Conservation (phyloP, 1,140 invertebrate species). For the Apocrypta bakeri region DNA sequence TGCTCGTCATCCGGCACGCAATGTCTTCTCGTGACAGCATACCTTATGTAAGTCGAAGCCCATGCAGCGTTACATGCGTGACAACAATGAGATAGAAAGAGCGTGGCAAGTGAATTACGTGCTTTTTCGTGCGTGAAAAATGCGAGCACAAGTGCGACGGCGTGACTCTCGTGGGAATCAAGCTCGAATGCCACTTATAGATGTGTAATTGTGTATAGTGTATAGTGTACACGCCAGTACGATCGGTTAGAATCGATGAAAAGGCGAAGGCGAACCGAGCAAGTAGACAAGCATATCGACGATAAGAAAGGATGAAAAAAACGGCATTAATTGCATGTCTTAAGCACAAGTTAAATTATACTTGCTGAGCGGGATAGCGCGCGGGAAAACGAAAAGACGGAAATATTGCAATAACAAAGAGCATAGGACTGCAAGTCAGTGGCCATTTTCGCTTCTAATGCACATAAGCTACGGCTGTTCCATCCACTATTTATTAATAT, state of each 20-base stretch:
- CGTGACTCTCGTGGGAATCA: slow-evolving; percentile 24
- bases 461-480: too few species aligned
- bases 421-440: too few species aligned
- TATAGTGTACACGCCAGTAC: not conserved
- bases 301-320: too few species aligned
- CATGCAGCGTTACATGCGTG: not conserved
- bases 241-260: not conserved
- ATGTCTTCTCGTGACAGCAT: not conserved
- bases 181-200: slow-evolving; percentile 21
- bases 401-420: too few species aligned
- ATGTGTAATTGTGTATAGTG: not conserved
- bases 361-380: not conserved
- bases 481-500: too few species aligned
- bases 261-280: too few species aligned
- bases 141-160: not conserved
- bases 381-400: not conserved
- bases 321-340: too few species aligned
- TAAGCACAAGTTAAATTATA: not conserved
- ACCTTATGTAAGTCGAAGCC: not conserved
- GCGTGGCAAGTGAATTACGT: not conserved
- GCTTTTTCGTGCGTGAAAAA: slow-evolving; percentile 32
- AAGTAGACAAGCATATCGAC: too few species aligned
- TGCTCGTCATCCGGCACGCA: not conserved
- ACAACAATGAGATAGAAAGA: not conserved
- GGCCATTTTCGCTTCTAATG: too few species aligned